Conservation (phyloP, 2,888 invertebrate species). For the Latheticus oryzae region DNA sequence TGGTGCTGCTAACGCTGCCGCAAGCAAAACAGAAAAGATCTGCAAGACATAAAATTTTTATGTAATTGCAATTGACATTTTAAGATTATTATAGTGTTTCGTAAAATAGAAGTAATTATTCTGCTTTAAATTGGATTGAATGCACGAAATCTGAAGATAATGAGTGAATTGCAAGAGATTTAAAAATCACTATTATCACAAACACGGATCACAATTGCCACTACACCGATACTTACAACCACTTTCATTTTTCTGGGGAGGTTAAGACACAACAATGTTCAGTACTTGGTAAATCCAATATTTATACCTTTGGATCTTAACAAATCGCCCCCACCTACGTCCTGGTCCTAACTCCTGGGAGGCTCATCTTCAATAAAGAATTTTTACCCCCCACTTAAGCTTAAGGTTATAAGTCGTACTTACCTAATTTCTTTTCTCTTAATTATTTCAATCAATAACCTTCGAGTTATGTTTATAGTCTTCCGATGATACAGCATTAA, state of each 20-base stretch:
- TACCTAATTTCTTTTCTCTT: constrained; percentile 40
- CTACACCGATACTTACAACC: constrained; percentile 39
- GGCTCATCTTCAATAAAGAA: constrained; percentile 41
- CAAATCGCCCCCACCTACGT: constrained; percentile 36
- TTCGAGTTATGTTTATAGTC: constrained; percentile 10
- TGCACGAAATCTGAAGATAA: neutral
- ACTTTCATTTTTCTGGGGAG: constrained; percentile 34
- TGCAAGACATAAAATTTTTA: neutral
- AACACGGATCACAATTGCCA: constrained; percentile 8
- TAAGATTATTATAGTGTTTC: constrained; percentile 7
- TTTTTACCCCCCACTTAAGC: constrained; percentile 33
- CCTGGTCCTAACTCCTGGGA: constrained; percentile 39
- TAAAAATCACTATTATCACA: neutral
- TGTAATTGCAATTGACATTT: constrained; percentile 14
- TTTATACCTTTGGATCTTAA: constrained; percentile 39
- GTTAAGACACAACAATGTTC: constrained; percentile 34
- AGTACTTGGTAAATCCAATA: constrained; percentile 39
- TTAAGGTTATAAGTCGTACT: constrained; percentile 41
- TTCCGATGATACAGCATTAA: constrained; percentile 1
- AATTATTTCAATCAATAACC: constrained; percentile 32
- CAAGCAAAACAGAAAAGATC: constrained; percentile 34
- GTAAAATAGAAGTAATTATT: constrained; percentile 11
- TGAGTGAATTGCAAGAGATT: constrained; percentile 4
- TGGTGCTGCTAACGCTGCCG: constrained; percentile 54
- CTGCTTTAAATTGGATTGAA: neutral